phyloP scores from a whole-genome alignment of 1,140 invertebrate genomes.

The Trichonephila clavata region DNA sequence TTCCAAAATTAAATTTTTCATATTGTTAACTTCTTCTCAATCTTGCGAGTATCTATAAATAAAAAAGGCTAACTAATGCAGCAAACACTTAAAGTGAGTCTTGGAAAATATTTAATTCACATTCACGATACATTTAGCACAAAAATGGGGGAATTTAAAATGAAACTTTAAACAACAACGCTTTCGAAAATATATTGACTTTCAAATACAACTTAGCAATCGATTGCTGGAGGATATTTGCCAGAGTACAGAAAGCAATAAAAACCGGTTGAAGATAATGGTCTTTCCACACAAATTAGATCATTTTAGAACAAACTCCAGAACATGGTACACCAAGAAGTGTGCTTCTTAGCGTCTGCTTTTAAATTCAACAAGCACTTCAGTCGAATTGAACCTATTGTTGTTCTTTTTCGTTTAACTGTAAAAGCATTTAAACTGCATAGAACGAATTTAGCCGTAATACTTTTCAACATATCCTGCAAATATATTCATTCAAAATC shows the following conservation, averaged over 20 bases:
- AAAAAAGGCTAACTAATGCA: no score
- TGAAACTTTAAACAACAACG: not conserved
- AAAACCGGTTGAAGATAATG: not conserved
- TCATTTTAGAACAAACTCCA: not conserved
- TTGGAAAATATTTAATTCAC: no score
- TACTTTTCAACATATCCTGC: no score
- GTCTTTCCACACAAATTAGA: slow-evolving; percentile 27
- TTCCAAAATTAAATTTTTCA: no score
- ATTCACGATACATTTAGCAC: no score
- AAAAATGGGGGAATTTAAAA: not conserved
- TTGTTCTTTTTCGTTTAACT: not conserved
- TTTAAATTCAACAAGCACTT: slow-evolving; percentile 24
- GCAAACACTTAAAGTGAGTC: no score
- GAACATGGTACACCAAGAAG: not conserved
- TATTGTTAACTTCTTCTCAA: no score
- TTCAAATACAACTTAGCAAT: not conserved
- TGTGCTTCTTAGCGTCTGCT: not conserved
- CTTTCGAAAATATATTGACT: not conserved
- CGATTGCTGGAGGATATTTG: not conserved
- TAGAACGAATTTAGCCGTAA: no score
- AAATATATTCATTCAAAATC: no score
- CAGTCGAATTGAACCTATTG: not conserved
- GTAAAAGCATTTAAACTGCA: not conserved
- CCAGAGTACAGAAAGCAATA: not conserved
- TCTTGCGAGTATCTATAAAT: no score